phyloP scores from a whole-genome alignment of 2,113 vertebrate genomes.

The Pomatostomus ruficeps region DNA sequence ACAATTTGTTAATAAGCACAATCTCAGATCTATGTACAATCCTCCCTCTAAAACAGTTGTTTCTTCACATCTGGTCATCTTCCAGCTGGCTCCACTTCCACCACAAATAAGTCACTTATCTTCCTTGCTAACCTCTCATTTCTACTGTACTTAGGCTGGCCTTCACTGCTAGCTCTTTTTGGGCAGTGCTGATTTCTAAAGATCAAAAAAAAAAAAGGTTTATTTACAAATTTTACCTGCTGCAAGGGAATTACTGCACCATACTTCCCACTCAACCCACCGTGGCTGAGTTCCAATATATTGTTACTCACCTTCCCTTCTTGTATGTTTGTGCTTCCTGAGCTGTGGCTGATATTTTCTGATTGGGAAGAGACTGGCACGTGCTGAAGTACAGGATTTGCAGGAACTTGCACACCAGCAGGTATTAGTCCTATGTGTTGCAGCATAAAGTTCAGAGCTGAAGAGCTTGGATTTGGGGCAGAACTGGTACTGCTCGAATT shows the following conservation, averaged over 20 bases:
- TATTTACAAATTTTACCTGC: conserved; percentile 59
- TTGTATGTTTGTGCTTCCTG: conserved; percentile 59
- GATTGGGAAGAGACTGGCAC: conserved; percentile 44
- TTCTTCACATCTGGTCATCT: not conserved
- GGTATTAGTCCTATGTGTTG: conserved; percentile 88
- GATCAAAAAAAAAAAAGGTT: not conserved
- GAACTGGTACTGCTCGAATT: conserved; percentile 45
- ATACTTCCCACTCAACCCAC: conserved; percentile 45
- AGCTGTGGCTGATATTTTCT: conserved; percentile 41
- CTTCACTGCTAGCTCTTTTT: not conserved
- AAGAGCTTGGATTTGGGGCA: conserved; percentile 77
- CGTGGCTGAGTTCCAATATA: conserved; percentile 24
- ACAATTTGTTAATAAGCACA: not conserved
- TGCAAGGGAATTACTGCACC: conserved; percentile 65
- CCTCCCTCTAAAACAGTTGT: not conserved
- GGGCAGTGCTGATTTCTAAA: not conserved
- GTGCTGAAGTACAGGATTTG: conserved; percentile 37
- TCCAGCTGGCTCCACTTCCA: not conserved
- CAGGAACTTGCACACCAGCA: conserved; percentile 58
- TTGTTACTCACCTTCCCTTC: conserved; percentile 75
- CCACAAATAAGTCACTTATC: not conserved
- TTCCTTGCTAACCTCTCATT: not conserved
- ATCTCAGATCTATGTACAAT: not conserved
- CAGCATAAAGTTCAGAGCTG: conserved; percentile 89
- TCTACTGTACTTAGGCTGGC: not conserved